phyloP scores from a whole-genome alignment of 2,113 vertebrate species.

The Phainopepla nitens region DNA sequence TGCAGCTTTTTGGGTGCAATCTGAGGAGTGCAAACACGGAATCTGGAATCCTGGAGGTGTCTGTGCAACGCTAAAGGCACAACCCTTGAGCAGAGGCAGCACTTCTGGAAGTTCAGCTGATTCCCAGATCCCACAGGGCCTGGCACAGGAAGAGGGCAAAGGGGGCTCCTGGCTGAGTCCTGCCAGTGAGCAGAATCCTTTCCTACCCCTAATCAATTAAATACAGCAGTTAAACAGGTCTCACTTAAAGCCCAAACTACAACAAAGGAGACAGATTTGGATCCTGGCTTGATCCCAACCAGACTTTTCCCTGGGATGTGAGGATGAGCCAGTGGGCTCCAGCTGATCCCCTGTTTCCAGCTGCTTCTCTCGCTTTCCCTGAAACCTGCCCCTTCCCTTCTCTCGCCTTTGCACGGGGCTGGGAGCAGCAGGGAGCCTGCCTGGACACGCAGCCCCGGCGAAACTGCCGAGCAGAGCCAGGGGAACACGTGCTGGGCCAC shows the following conservation, averaged over 20 bases:
- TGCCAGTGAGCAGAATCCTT: background rate
- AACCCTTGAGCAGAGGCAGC: background rate
- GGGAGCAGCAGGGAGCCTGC: constrained; percentile 29
- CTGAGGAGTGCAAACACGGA: background rate
- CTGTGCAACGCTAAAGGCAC: background rate
- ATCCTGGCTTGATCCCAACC: background rate
- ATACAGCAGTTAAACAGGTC: background rate
- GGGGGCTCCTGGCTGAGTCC: background rate
- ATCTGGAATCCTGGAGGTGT: background rate
- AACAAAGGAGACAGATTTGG: background rate
- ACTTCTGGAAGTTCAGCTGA: background rate
- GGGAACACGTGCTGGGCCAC: constrained; percentile 51
- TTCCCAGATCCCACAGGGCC: background rate
- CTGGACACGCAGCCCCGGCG: constrained; percentile 31
- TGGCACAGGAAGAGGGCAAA: background rate
- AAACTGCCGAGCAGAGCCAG: constrained; percentile 8
- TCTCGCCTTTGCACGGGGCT: background rate
- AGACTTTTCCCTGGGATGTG: background rate
- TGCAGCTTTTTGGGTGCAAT: background rate
- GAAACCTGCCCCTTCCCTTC: background rate
- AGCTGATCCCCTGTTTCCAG: background rate
- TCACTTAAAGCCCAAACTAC: background rate
- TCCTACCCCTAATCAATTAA: background rate
- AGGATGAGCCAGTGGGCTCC: background rate
- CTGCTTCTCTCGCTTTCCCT: background rate